phyloP scores from a whole-genome alignment of 2,113 vertebrate genomes.

The Sinocyclocheilus grahami region DNA sequence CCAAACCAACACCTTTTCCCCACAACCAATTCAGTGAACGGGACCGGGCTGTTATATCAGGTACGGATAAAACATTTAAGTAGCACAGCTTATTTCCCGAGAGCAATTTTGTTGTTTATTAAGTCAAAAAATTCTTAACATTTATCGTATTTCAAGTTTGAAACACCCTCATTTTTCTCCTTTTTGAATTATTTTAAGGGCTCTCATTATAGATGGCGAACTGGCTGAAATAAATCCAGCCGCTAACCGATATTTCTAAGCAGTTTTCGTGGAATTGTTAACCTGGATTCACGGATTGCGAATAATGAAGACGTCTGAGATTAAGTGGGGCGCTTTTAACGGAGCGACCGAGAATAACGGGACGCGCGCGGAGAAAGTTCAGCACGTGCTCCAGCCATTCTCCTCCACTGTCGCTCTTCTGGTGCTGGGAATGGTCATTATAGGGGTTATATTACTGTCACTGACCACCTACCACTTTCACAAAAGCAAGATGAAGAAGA shows the following conservation, averaged over 20 bases:
- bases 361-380: conserved; percentile 89
- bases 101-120: background rate
- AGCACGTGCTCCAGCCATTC: conserved; percentile 87
- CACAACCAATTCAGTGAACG: background rate
- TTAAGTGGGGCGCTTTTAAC: conserved; percentile 65
- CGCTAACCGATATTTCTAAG: background rate
- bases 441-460: conserved; percentile 90
- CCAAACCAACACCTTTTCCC: conserved; percentile 29
- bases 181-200: background rate
- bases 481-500: conserved; percentile 94
- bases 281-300: background rate
- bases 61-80: conserved; percentile 20
- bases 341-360: conserved; percentile 77
- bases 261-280: background rate
- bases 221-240: background rate
- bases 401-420: conserved; percentile 93
- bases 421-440: conserved; percentile 89
- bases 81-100: background rate
- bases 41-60: conserved; percentile 6
- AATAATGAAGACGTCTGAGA: conserved; percentile 43
- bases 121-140: too few relatives aligned
- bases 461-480: conserved; percentile 94
- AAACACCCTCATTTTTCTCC: background rate
- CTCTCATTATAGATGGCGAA: background rate
- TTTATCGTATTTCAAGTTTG: background rate